phyloP scores from a whole-genome alignment of 2,888 invertebrate species.

The Eupithecia insigniata region DNA sequence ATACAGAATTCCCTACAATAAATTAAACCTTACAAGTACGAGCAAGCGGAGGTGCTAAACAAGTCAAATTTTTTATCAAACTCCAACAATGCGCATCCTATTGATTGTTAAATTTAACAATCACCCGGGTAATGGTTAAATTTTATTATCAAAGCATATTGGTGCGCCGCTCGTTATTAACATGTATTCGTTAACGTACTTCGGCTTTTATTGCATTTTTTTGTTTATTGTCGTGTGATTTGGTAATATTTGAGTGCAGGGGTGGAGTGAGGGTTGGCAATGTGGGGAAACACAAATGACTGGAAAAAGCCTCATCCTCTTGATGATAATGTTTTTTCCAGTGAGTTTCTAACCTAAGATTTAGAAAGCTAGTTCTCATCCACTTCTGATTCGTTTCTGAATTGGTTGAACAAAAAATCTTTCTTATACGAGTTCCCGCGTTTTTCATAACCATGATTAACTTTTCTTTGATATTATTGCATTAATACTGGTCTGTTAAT shows the following conservation, averaged over 20 bases:
- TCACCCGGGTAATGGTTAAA: conserved; percentile 43
- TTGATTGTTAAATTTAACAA: conserved; percentile 62
- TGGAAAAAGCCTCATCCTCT: background rate
- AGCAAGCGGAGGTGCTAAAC: conserved; percentile 9
- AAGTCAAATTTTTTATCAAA: conserved; percentile 11
- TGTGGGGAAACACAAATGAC: background rate
- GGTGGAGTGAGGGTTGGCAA: conserved; percentile 18
- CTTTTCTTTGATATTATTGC: background rate
- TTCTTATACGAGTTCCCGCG: background rate
- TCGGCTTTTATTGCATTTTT: conserved; percentile 52
- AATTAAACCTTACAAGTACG: background rate
- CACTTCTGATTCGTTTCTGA: background rate
- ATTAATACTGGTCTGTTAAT: background rate
- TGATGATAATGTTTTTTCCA: background rate
- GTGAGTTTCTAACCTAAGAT: background rate
- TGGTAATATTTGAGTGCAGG: conserved; percentile 36
- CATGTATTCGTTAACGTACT: conserved; percentile 50
- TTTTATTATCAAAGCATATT: conserved; percentile 46
- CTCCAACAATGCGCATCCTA: background rate
- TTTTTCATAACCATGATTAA: background rate
- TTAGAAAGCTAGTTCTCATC: background rate
- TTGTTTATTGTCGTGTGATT: conserved; percentile 47
- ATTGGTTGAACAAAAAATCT: background rate
- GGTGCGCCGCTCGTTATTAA: conserved; percentile 44
- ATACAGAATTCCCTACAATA: background rate